phyloP scores from a whole-genome alignment of 2,888 invertebrate species.

The Anthrax anthrax region DNA sequence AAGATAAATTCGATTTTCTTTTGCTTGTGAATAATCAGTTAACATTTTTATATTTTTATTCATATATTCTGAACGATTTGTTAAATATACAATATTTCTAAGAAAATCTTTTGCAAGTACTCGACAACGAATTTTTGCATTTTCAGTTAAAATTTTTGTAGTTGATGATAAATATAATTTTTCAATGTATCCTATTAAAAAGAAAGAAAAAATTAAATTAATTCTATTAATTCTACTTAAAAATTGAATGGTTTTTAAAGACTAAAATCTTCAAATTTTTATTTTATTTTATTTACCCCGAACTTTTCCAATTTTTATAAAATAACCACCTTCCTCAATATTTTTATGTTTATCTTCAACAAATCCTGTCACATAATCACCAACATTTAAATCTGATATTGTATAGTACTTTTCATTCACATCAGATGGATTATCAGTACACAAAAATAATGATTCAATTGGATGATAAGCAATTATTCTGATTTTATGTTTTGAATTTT shows the following conservation, averaged over 20 bases:
- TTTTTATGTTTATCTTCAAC: constrained; percentile 36
- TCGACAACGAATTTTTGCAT: constrained; percentile 42
- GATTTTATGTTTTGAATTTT: constrained; percentile 35
- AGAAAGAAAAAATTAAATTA: neutral
- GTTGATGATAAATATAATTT: constrained; percentile 38
- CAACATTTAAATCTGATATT: constrained; percentile 37
- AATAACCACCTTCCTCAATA: constrained; percentile 37
- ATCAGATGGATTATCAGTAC: constrained; percentile 45
- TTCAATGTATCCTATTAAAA: constrained; percentile 39
- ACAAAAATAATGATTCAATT: constrained; percentile 50
- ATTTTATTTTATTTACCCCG: constrained; percentile 32
- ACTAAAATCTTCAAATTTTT: neutral
- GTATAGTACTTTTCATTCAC: constrained; percentile 43
- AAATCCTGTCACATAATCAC: constrained; percentile 40
- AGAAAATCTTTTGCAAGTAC: constrained; percentile 39
- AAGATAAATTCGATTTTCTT: constrained; percentile 31
- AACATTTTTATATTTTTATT: constrained; percentile 40
- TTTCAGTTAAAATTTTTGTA: constrained; percentile 41
- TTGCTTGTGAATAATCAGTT: constrained; percentile 36
- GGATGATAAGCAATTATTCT: constrained; percentile 51
- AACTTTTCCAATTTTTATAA: constrained; percentile 39
- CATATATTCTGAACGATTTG: constrained; percentile 51
- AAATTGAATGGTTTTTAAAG: neutral
- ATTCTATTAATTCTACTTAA: too few species aligned
- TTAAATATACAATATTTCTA: constrained; percentile 41